A percentile compares a stretch with the other conserved stretches of the same genome.
phyloP scores from a whole-genome alignment of 2,113 vertebrate species.

The Alectura lathami region DNA sequence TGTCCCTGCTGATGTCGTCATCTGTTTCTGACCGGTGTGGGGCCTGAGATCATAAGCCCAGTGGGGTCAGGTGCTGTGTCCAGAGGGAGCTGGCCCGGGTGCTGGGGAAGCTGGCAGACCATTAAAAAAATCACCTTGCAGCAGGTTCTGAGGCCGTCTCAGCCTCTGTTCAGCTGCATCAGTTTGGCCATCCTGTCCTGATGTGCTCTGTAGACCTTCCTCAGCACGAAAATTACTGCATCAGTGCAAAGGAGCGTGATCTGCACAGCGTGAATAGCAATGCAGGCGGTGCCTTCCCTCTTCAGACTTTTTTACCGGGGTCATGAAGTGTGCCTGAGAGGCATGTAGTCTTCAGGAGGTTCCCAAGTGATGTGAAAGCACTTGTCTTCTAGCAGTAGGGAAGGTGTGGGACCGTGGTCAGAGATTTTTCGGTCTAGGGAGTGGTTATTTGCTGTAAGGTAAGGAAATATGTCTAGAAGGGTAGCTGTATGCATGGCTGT shows the following conservation, averaged over 20 bases:
- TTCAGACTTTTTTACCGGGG: neutral
- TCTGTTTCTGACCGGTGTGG: neutral
- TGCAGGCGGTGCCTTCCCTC: neutral
- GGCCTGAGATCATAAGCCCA: neutral
- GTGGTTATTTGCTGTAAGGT: neutral
- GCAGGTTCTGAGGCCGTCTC: no score
- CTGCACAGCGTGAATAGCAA: no score
- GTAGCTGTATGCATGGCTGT: neutral
- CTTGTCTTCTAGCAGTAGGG: neutral
- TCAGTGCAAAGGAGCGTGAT: neutral
- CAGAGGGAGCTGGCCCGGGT: neutral
- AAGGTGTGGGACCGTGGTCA: neutral
- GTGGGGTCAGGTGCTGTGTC: neutral
- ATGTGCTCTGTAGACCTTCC: neutral
- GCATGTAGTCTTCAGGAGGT: neutral
- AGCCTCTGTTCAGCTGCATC: no score
- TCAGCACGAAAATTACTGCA: neutral
- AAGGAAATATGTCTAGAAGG: neutral
- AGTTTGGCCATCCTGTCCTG: neutral
- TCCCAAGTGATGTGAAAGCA: neutral
- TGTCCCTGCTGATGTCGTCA: neutral
- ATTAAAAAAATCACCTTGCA: neutral
- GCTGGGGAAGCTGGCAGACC: neutral
- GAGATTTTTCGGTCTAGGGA: neutral
- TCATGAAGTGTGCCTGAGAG: neutral